Conservation (phyloP, 1,140 invertebrate species). For the Saxidomus purpurata region DNA sequence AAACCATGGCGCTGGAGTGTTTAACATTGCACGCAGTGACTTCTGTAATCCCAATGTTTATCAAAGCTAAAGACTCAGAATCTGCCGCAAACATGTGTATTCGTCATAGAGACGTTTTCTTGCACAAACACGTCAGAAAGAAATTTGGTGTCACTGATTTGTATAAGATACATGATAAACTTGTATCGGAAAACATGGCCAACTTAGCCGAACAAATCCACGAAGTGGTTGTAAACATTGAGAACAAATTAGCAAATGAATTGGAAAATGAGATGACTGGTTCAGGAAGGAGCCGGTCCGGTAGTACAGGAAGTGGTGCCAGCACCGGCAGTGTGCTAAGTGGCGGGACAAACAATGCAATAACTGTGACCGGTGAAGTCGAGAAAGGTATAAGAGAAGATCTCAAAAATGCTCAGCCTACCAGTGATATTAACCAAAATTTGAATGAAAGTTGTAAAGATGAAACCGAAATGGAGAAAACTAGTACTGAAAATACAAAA, state of each 20-base stretch:
- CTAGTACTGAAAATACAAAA: background rate
- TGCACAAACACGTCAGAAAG: conserved; percentile 43
- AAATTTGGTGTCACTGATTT: background rate
- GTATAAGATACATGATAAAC: conserved; percentile 17
- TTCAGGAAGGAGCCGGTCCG: background rate
- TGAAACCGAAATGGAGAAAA: background rate
- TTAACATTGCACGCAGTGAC: conserved; percentile 32
- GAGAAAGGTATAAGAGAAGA: background rate
- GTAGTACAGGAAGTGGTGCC: background rate
- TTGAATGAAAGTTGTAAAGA: background rate
- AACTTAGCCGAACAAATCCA: conserved; percentile 34
- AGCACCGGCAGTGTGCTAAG: background rate
- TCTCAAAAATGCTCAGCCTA: background rate
- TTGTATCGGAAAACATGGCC: background rate
- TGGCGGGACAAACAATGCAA: background rate
- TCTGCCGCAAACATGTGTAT: conserved; percentile 34
- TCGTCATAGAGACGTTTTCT: conserved; percentile 6
- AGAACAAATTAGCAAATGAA: conserved; percentile 30
- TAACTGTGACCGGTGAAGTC: background rate
- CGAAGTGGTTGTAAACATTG: conserved; percentile 23
- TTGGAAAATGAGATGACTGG: background rate
- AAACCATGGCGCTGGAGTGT: conserved; percentile 55
- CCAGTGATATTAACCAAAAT: background rate
- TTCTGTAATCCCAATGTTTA: conserved; percentile 3
- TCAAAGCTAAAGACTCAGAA: background rate